A percentile compares a stretch with the other conserved stretches of the same genome.
phyloP scores from a whole-genome alignment of 1,140 invertebrate genomes.

The Bombus waltoni region DNA sequence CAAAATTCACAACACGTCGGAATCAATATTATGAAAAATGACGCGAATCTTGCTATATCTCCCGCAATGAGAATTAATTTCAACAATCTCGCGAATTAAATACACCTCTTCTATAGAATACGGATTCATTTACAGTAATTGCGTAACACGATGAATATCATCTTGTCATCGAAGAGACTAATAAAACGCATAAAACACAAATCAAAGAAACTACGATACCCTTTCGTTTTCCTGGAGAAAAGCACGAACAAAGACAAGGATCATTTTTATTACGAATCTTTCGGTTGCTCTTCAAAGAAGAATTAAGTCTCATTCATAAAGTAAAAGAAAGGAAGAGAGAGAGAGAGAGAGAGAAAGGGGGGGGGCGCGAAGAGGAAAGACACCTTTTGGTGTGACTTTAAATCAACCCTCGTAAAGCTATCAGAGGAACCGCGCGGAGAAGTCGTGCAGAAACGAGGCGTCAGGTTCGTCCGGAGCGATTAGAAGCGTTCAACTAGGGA shows the following conservation, averaged over 20 bases:
- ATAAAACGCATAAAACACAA: background rate
- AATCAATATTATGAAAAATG: background rate
- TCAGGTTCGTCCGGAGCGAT: background rate
- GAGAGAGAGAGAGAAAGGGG: background rate
- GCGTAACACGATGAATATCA: too few relatives aligned
- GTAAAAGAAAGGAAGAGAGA: background rate
- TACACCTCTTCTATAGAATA: too few relatives aligned
- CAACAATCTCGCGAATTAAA: too few relatives aligned
- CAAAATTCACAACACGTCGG: background rate
- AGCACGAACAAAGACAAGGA: background rate
- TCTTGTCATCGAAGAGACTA: background rate
- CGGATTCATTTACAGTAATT: too few relatives aligned
- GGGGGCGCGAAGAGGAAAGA: too few relatives aligned
- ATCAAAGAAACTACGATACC: background rate
- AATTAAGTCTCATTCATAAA: background rate
- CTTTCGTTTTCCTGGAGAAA: background rate
- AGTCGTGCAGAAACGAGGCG: slow-evolving; percentile 21
- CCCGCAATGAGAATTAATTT: background rate
- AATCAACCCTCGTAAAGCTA: background rate
- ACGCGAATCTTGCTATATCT: background rate
- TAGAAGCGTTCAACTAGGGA: slow-evolving; percentile 43
- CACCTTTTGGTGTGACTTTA: background rate
- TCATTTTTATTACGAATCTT: too few relatives aligned
- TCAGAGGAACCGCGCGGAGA: slow-evolving; percentile 4
- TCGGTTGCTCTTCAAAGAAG: too few relatives aligned